These are phyloP conservation scores for Salmo trutta DNA, from an alignment of 2,797 vertebrate genomes.

Conservation along the genomic window DNA sequence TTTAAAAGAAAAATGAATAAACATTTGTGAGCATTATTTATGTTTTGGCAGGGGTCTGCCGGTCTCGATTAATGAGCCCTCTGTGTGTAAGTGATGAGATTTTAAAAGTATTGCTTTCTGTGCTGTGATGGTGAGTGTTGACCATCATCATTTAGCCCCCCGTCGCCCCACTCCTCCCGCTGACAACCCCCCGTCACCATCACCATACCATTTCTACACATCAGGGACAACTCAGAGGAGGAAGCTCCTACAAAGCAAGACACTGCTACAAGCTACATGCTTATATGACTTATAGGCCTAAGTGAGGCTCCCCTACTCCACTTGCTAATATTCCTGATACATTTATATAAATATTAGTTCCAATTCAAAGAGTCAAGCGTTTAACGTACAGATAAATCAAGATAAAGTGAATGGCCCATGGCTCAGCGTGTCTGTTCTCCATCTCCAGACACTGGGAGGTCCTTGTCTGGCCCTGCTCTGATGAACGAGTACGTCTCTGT, in stretches of 20 bases:
- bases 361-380: slow-evolving; percentile 37
- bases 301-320: slow-evolving; percentile 15
- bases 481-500: slow-evolving; percentile 35
- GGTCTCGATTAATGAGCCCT: slow-evolving; percentile 36
- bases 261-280: background rate
- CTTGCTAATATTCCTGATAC: slow-evolving; percentile 46
- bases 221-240: background rate
- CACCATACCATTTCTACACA: background rate
- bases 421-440: background rate
- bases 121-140: slow-evolving; percentile 35
- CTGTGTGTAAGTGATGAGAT: slow-evolving; percentile 46
- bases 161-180: too few species aligned
- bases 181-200: background rate
- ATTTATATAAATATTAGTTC: slow-evolving; percentile 55
- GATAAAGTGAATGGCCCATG: slow-evolving; percentile 20
- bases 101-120: slow-evolving; percentile 49
- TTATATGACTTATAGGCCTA: slow-evolving; percentile 19
- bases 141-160: slow-evolving; percentile 45
- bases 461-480: slow-evolving; percentile 27
- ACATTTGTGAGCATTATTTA: slow-evolving; percentile 28
- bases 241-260: background rate
- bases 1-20: slow-evolving; percentile 35
- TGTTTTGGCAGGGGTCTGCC: slow-evolving; percentile 1
- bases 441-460: slow-evolving; percentile 7
- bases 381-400: slow-evolving; percentile 50